These are phyloP conservation scores for Tenthredo notha DNA, from an alignment of 2,888 invertebrate species.

Conservation along the genomic window DNA sequence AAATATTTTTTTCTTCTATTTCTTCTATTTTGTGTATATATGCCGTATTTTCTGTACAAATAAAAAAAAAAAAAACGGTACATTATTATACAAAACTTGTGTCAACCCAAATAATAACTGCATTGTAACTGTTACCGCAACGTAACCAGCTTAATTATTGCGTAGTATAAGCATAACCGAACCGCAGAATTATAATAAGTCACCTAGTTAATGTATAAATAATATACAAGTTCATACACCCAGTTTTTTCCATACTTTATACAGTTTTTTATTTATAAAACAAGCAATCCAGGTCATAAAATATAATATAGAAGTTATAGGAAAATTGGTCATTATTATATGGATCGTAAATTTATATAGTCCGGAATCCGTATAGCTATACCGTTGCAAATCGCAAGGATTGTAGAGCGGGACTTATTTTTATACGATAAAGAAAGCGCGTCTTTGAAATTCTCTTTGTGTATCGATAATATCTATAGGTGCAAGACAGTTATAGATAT, in stretches of 20 bases:
- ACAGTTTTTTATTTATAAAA: neutral
- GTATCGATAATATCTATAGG: neutral
- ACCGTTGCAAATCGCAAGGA: neutral
- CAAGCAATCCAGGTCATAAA: neutral
- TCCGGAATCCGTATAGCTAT: neutral
- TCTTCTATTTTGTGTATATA: neutral
- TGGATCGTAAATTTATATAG: neutral
- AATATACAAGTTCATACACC: neutral
- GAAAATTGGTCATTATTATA: neutral
- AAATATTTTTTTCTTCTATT: neutral
- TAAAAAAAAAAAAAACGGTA: neutral
- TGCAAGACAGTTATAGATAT: neutral
- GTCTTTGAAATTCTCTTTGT: neutral
- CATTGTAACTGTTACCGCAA: constrained; percentile 23
- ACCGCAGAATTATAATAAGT: constrained; percentile 17
- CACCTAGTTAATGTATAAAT: neutral
- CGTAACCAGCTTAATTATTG: constrained; percentile 42
- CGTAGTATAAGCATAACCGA: neutral
- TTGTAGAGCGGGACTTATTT: neutral
- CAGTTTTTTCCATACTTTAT: neutral
- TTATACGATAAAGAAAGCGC: neutral
- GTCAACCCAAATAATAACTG: constrained; percentile 21
- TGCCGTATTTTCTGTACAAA: neutral
- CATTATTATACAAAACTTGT: neutral
- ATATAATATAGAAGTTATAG: neutral